These are phyloP conservation scores for Cottoperca gobio DNA, from an alignment of 2,797 vertebrate species.

Conservation along the genomic window DNA sequence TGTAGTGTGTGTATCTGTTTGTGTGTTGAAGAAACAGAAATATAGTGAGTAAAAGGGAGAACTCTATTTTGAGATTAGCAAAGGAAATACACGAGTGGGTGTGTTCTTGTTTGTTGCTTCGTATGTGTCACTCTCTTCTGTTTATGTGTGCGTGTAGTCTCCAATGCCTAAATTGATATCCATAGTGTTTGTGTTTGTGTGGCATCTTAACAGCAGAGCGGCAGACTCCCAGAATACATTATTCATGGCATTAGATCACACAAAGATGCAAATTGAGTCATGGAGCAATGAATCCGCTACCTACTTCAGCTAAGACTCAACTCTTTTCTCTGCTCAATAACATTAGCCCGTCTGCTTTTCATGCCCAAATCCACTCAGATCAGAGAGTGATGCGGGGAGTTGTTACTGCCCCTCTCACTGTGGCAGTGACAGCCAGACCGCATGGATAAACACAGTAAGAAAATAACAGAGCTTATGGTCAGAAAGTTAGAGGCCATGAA, in stretches of 20 bases:
- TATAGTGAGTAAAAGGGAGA: neutral
- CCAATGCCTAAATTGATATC: constrained; percentile 41
- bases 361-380: neutral
- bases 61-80: constrained; percentile 38
- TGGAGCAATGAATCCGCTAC: constrained; percentile 38
- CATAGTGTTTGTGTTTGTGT: constrained; percentile 27
- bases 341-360: neutral
- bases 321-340: constrained; percentile 15
- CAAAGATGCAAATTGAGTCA: constrained; percentile 63
- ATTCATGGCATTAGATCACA: constrained; percentile 64
- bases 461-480: neutral
- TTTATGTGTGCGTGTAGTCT: constrained; percentile 10
- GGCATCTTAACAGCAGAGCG: constrained; percentile 24
- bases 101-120: constrained; percentile 21
- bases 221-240: constrained; percentile 68
- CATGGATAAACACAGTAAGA: constrained; percentile 1
- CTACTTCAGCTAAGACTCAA: constrained; percentile 23
- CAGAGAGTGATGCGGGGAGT: neutral
- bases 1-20: neutral
- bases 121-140: constrained; percentile 25
- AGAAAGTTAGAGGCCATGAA: neutral
- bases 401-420: neutral
- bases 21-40: neutral
- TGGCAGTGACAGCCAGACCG: neutral
- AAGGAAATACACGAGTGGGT: constrained; percentile 18